Evolutionary conservation across 2,888 invertebrate species (phyloP), one percentile per base, ranked within the genome.

Genomic region (Agriotes lineatus): DNA sequence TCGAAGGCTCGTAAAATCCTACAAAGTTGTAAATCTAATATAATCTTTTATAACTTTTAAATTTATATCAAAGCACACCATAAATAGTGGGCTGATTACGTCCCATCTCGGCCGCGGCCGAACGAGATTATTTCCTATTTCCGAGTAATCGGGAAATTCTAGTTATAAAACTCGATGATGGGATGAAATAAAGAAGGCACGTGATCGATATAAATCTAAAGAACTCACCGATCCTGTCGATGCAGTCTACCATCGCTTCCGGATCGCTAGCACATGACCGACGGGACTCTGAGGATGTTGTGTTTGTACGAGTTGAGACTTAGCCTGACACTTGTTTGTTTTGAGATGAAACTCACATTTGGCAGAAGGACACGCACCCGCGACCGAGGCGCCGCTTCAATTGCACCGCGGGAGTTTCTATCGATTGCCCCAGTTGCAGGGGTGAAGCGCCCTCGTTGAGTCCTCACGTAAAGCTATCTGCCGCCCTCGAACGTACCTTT

Each of bases 371-470:
- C 85, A 85, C 85, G 85, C 86, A 85, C 86, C 85, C 85, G 85
- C 85, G 84, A 84, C 71, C 69, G 72, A 72, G 75, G 76, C 76
- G 77, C 74, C 77, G 72, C 75, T 76, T 75, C 74, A 77, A 79
- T 76, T 78, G 79, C 80, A 80, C 79, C 79, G 78, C 81, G 82
- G 81, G 79, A 77, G 77, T 77, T 79, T 82, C 80, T 88, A 89
- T 89, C 88, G 88, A 89, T 89, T 88, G 88, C 87, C 88, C 88
- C 87, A 88, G 88, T 88, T 88, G 87, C 86, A 85, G 84, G 85
- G 85, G 84, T 85, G 76, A 74, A 77, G 79, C 77, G 79, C 80
- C 79, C 78, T 77, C 78, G 75, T 74, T 77, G 78, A 77, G 78
- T 77, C 78, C 75, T 78, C 79, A 78, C 77, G 78, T 76, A 77